Percentiles rank a stretch among this genome's conserved stretches.
Conservation (phyloP, 1,140 invertebrate species). For the Bombus polaris region DNA sequence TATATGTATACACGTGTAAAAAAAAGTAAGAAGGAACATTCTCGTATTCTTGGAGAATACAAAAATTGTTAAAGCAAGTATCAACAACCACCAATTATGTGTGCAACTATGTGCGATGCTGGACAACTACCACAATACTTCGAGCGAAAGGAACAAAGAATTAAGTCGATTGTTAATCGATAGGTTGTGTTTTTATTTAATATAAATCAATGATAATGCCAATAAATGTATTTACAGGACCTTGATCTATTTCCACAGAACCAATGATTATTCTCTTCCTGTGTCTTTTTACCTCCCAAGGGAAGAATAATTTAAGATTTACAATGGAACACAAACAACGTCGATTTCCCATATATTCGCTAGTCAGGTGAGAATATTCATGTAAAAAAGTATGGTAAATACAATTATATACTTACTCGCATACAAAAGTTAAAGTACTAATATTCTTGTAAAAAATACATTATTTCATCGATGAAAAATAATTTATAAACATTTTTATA, state of each 20-base stretch:
- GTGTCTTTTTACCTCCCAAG: neutral
- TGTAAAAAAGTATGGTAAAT: neutral
- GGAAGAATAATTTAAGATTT: neutral
- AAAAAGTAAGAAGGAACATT: constrained; percentile 2
- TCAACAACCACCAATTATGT: neutral
- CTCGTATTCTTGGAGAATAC: constrained; percentile 26
- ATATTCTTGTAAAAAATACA: constrained; percentile 21
- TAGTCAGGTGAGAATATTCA: neutral
- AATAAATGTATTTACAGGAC: constrained; percentile 69
- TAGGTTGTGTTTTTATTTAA: constrained; percentile 65
- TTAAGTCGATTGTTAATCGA: constrained; percentile 53
- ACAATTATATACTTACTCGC: constrained; percentile 24
- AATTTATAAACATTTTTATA: constrained; percentile 32
- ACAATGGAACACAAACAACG: neutral
- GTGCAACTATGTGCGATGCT: neutral
- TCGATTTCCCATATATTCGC: neutral
- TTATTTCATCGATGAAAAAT: constrained; percentile 4
- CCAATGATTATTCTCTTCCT: neutral
- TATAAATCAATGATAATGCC: constrained; percentile 56
- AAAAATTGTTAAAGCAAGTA: constrained; percentile 35
- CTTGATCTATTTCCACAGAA: constrained; percentile 38
- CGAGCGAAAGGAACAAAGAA: constrained; percentile 34
- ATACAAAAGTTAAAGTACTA: constrained; percentile 14
- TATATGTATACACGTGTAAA: constrained; percentile 53
- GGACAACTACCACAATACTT: neutral